These are phyloP conservation scores for Plectropomus leopardus DNA, from an alignment of 2,113 vertebrate species.

Conservation along the genomic window DNA sequence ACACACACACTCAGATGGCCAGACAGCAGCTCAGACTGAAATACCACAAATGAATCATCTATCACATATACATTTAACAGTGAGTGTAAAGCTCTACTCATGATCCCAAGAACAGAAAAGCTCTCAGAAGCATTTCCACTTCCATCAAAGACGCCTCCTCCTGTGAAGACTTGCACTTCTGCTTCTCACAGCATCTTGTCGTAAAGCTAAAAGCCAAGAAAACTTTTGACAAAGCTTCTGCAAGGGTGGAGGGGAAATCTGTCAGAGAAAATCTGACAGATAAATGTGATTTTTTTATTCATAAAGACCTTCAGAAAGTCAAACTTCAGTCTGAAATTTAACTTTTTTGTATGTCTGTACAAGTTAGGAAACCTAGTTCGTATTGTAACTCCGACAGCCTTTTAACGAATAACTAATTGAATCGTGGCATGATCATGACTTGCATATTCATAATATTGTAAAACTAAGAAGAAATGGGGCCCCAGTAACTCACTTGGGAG, in stretches of 20 bases:
- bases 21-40: conserved; percentile 40
- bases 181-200: conserved; percentile 2
- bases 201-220: conserved; percentile 1
- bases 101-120: conserved; percentile 29
- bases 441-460: not conserved
- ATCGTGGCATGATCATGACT: not conserved
- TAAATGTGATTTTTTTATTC: conserved; percentile 4
- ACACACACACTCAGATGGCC: conserved; percentile 8
- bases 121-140: conserved; percentile 21
- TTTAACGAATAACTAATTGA: not conserved
- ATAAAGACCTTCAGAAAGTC: not conserved
- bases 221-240: conserved; percentile 20
- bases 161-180: conserved; percentile 4
- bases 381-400: not conserved
- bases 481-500: no score
- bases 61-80: conserved; percentile 55
- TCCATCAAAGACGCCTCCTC: conserved; percentile 19
- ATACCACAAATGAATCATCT: conserved; percentile 67
- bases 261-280: not conserved
- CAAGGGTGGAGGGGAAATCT: not conserved
- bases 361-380: not conserved
- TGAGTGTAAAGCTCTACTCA: conserved; percentile 37
- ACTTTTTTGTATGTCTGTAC: not conserved
- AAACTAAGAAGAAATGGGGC: no score
- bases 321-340: not conserved